Evolutionary conservation across 2,888 invertebrate genomes (phyloP).

Genomic region (Thymelicus sylvestris): DNA sequence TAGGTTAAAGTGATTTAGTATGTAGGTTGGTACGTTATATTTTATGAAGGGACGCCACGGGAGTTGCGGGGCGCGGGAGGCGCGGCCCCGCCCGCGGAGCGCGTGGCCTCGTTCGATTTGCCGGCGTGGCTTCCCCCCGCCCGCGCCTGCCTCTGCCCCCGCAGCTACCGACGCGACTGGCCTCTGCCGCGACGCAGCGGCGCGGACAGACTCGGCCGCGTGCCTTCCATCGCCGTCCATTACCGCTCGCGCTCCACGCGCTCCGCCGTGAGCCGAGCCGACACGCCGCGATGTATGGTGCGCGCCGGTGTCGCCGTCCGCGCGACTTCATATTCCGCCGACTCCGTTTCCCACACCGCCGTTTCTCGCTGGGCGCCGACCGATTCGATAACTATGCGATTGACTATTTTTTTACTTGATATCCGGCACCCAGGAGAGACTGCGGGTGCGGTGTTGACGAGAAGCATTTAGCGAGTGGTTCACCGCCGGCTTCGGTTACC

Average conservation of each 20-base stretch:
- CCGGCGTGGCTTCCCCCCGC: conserved; percentile 63
- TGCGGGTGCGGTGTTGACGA: conserved; percentile 54
- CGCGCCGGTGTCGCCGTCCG: conserved; percentile 32
- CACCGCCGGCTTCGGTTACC: conserved; percentile 64
- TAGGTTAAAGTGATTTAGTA: conserved; percentile 81
- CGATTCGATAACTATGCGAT: conserved; percentile 49
- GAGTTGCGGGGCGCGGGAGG: conserved; percentile 55
- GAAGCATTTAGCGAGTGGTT: conserved; percentile 68
- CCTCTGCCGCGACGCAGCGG: conserved; percentile 53
- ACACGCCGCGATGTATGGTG: conserved; percentile 56
- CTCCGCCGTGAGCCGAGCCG: conserved; percentile 20
- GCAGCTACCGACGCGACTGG: no score
- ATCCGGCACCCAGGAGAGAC: conserved; percentile 52
- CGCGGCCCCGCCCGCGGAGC: conserved; percentile 50
- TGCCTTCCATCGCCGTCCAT: conserved; percentile 66
- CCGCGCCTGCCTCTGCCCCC: conserved; percentile 46
- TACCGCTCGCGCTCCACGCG: conserved; percentile 48
- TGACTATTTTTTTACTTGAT: conserved; percentile 52
- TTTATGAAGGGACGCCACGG: conserved; percentile 73
- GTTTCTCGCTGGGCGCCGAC: conserved; percentile 63
- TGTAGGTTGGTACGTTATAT: conserved; percentile 77
- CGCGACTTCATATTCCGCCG: conserved; percentile 25
- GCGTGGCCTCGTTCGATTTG: conserved; percentile 83
- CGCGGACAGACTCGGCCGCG: conserved; percentile 60
- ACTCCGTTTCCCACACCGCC: conserved; percentile 42